phyloP scores from a whole-genome alignment of 2,113 vertebrate species.

The Amphilophus citrinellus region DNA sequence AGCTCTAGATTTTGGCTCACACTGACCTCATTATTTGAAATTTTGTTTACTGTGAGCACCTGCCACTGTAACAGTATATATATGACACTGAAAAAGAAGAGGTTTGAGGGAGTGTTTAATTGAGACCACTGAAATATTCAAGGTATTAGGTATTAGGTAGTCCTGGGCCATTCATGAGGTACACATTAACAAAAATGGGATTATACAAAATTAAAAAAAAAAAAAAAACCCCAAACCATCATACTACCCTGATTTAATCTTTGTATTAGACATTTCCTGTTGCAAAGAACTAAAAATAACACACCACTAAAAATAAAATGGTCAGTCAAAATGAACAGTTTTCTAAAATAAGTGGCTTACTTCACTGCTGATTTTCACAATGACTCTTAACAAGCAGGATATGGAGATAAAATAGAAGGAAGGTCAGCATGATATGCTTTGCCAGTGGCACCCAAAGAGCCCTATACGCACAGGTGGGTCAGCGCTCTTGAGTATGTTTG shows the following conservation, averaged over 20 bases:
- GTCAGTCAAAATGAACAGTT: neutral
- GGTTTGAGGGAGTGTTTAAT: neutral
- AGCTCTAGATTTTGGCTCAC: neutral
- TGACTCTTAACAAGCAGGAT: slow-evolving; percentile 6
- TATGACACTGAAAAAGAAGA: neutral
- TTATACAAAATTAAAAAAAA: too few species aligned
- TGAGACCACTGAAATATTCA: neutral
- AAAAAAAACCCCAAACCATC: neutral
- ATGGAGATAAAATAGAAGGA: slow-evolving; percentile 25
- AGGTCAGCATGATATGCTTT: slow-evolving; percentile 22
- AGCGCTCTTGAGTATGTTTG: slow-evolving; percentile 4
- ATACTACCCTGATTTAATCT: neutral
- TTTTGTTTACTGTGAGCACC: neutral
- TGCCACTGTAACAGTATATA: neutral
- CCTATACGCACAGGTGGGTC: slow-evolving; percentile 12
- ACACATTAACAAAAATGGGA: neutral
- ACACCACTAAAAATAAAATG: neutral
- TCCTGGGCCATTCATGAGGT: neutral
- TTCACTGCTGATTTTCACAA: neutral
- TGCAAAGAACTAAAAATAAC: slow-evolving; percentile 16
- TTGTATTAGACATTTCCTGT: slow-evolving; percentile 18
- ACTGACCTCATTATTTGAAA: neutral
- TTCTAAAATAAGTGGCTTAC: slow-evolving; percentile 10
- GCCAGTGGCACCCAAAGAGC: neutral
- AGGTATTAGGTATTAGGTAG: neutral